Conservation (phyloP, 2,797 vertebrate species). For the Sebastes matsubarae region DNA sequence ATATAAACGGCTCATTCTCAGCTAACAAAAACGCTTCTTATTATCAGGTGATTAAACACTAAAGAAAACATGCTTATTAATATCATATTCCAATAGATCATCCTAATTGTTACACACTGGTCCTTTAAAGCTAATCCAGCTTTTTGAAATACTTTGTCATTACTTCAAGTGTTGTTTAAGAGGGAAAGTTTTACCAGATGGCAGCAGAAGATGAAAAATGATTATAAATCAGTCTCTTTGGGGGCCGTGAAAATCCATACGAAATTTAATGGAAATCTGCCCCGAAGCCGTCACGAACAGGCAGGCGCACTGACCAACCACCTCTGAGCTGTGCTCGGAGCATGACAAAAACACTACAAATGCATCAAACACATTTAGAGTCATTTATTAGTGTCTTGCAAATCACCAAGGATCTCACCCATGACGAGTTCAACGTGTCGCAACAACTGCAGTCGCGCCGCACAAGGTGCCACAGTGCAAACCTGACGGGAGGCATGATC, state of each 20-base stretch:
- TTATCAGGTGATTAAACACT: too few relatives aligned
- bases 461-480: constrained; percentile 58
- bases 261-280: constrained; percentile 39
- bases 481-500: constrained; percentile 26
- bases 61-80: too few relatives aligned
- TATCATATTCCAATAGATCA: too few relatives aligned
- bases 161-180: constrained; percentile 5
- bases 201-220: constrained; percentile 21
- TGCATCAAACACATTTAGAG: constrained; percentile 36
- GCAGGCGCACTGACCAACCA: constrained; percentile 20
- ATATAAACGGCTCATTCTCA: too few relatives aligned
- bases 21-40: too few relatives aligned
- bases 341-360: constrained; percentile 34
- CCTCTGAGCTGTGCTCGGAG: constrained; percentile 15
- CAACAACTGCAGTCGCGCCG: constrained; percentile 32
- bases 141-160: not conserved
- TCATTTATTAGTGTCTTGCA: constrained; percentile 44
- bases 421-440: constrained; percentile 31
- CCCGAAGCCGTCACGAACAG: constrained; percentile 26
- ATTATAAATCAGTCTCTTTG: constrained; percentile 32
- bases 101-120: too few relatives aligned
- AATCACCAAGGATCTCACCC: constrained; percentile 59
- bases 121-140: not conserved
- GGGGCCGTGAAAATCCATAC: constrained; percentile 34
- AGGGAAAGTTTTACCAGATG: constrained; percentile 10